Base-by-base conservation (phyloP, 2,888 invertebrate genomes). In the Drosophila barbarae region DNA sequence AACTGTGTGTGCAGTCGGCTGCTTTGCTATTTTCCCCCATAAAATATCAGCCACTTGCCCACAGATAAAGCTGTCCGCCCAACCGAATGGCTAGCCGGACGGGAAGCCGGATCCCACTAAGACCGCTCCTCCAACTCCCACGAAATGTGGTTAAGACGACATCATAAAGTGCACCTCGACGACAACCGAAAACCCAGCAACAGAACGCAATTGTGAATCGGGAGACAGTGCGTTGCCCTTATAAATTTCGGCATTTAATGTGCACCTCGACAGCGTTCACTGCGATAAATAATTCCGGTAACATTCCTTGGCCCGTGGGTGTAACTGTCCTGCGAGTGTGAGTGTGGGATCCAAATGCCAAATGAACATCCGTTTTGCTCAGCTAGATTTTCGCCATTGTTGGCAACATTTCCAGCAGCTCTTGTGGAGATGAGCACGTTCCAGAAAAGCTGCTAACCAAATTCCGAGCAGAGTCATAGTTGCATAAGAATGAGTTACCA, bases 31-130 rank as follows among this genome's bases (percentile, higher is more conserved):
- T 65, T 71, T 63, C 69, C 65, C 71, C 72, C 67, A 71, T 75
- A 78, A 80, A 84, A 82, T 80, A 80, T 76, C 79, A 84, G 76
- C 74, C 76, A 84, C 79, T 82, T 80, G 74, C 73, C 74, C 69
- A 50, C 69, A 84, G 84, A 80, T 80, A 84, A 80, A 78, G 73
- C 79, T 80, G 79, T 81, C 84, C 63, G 61, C 51, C 74, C 64
- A 38, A 56, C 54, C 55, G 54, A 54, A 53, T 30, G 55, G 64
- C 73, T 10, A 44, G 66, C 71, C 63, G 54, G 28, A 34, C 35
- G 21, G 57, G 41, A 13, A 54, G 18, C 7, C 10, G 23, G 15
- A 32, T 36, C 15, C 50, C 46, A 32, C 32, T 13, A 32, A 21
- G 32, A 32, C 46, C 32, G 46, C 46, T 32, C 32, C 7, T 46